Evolutionary conservation across 2,113 vertebrate species (phyloP).

Genomic region (Macrotis lagotis): DNA sequence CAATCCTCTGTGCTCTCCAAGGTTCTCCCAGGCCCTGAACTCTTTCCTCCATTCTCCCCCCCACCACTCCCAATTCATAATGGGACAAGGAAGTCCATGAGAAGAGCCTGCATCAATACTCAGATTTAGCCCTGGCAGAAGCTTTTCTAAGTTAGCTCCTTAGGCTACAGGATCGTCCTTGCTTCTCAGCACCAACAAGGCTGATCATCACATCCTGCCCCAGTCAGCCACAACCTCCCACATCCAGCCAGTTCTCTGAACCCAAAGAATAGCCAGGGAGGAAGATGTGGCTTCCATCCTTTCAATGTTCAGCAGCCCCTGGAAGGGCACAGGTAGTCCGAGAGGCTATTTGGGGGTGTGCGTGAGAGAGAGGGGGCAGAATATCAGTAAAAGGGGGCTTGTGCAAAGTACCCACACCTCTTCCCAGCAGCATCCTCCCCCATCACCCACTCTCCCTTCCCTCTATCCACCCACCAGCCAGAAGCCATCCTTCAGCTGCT

Average conservation of each 20-base stretch:
- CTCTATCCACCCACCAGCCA: conserved; percentile 9
- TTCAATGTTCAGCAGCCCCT: conserved; percentile 2
- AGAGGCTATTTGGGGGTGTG: background rate
- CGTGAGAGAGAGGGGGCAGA: background rate
- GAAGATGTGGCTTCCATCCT: background rate
- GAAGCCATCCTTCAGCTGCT: conserved; percentile 55
- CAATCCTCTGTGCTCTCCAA: conserved; percentile 28
- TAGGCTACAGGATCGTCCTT: background rate
- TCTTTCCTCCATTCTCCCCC: conserved; percentile 3
- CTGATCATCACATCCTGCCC: conserved; percentile 61
- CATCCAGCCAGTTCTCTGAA: conserved; percentile 35
- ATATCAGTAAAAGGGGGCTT: background rate
- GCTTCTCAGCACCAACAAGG: conserved; percentile 15
- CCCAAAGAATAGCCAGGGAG: conserved; percentile 1
- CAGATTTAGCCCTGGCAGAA: background rate
- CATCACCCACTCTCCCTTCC: background rate
- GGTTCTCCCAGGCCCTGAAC: conserved; percentile 19
- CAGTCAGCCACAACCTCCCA: conserved; percentile 23
- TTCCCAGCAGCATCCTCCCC: conserved; percentile 14
- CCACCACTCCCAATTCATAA: background rate
- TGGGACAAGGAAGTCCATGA: conserved; percentile 20
- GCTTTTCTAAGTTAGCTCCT: conserved; percentile 27
- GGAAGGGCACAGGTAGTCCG: background rate
- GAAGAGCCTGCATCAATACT: background rate
- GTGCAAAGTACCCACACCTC: background rate